Conservation (phyloP, 2,888 invertebrate species). For the Hypomecis punctinalis region DNA sequence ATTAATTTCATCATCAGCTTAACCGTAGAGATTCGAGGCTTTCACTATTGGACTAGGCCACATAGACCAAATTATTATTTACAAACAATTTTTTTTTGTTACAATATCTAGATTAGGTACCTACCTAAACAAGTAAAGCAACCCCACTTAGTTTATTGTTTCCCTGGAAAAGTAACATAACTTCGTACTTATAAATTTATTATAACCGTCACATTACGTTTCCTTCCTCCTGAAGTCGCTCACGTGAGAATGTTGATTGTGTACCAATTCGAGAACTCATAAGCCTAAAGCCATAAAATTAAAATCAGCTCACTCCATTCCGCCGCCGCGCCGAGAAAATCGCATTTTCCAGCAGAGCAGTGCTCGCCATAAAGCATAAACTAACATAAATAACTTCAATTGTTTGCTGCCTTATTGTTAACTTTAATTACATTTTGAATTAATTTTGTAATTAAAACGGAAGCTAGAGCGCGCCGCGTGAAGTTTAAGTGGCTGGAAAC, state of each 20-base stretch:
- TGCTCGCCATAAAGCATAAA: slow-evolving; percentile 81
- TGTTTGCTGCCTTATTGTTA: slow-evolving; percentile 86
- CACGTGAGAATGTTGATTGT: background rate
- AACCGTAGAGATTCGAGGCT: no score
- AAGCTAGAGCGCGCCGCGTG: slow-evolving; percentile 85
- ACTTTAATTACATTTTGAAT: slow-evolving; percentile 87
- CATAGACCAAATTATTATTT: no score
- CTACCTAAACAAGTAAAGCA: no score
- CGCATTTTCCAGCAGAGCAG: slow-evolving; percentile 65
- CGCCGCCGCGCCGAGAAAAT: slow-evolving; percentile 53
- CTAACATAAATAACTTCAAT: slow-evolving; percentile 86
- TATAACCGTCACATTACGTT: no score
- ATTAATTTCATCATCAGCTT: no score
- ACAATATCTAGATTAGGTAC: no score
- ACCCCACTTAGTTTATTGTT: no score
- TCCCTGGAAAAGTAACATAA: no score
- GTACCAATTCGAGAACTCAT: slow-evolving; percentile 38
- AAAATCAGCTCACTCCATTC: slow-evolving; percentile 32
- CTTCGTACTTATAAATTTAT: no score
- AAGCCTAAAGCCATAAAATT: slow-evolving; percentile 37
- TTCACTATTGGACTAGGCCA: no score
- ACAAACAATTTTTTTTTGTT: no score
- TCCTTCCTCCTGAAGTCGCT: background rate
- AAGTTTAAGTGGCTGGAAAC: slow-evolving; percentile 85
- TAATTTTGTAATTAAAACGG: slow-evolving; percentile 87